Base-by-base conservation (phyloP, 1,140 invertebrate species). In the Patella vulgata region DNA sequence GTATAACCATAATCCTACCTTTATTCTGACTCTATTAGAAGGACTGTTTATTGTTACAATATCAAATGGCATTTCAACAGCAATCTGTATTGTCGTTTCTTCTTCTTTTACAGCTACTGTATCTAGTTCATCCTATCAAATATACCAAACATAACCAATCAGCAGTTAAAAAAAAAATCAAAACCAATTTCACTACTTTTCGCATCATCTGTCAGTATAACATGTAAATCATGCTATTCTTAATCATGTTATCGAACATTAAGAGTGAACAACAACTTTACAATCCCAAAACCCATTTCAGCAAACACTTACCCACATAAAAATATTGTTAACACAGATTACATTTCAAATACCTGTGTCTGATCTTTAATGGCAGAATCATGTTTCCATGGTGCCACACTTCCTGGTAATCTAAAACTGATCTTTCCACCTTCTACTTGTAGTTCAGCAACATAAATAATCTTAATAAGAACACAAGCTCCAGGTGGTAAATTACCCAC, bases 401-500 rank as follows among this genome's bases (percentile, higher is more conserved):
- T 77, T 9, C 77, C 77, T 6, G 85, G 85, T 11, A 87, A 57
- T 33, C 66, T 68, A 65, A 87, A 86, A 36, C 71, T 74, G 44
- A 87, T 80, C 11, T 79, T 66, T 51, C 82, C 82, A 28, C 76
- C 78, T 25, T 85, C 82, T 23, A 85, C 81, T 56, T 84, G 81
- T 25, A 87, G 71, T 64, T 87, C 86, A 3, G 84, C 75, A 8
- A 86, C 81, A 55, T 87, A 87, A 5, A 83, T 87, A 48, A 87
- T 85, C 57, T 85, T 85, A 23, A 87, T 84, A 6, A 86, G 60
- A n/a, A 82, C 85, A 21, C 66, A 64, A n/a, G 75, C 71, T 1
- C 75, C 68, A 1, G 86, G 71, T 17, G 85, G 85, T 6, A 87
- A 62, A 57, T 85, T 86, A 25, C 86, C 86, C 50, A 87, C 81